Conservation (phyloP, 2,113 vertebrate species). For the Mugil cephalus region DNA sequence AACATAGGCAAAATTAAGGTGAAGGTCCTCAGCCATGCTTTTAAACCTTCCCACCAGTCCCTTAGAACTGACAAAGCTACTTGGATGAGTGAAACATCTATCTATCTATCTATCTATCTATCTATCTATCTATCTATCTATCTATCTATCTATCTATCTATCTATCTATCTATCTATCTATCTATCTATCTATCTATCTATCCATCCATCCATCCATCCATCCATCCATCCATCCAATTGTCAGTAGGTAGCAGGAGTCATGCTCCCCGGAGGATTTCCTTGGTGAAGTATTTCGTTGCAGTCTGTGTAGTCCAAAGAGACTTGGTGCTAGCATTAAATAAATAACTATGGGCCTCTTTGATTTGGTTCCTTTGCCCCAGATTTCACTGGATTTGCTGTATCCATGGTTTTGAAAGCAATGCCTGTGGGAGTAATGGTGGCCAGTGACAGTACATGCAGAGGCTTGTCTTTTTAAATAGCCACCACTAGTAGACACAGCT, state of each 20-base stretch:
- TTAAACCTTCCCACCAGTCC: too few species aligned
- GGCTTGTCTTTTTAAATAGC: slow-evolving; percentile 26
- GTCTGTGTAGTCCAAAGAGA: slow-evolving; percentile 1
- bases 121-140: too few species aligned
- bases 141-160: too few species aligned
- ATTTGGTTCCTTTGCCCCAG: slow-evolving; percentile 12
- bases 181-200: too few species aligned
- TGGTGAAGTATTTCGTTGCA: not conserved
- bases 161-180: too few species aligned
- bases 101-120: too few species aligned
- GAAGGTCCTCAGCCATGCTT: too few species aligned
- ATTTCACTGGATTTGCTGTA: slow-evolving; percentile 31
- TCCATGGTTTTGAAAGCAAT: slow-evolving; percentile 49
- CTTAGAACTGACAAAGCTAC: too few species aligned
- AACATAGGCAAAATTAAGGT: too few species aligned
- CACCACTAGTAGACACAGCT: slow-evolving; percentile 6
- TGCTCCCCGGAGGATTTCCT: not conserved
- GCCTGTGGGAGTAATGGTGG: not conserved
- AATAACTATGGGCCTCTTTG: slow-evolving; percentile 6
- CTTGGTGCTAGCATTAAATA: not conserved
- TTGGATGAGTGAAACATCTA: too few species aligned
- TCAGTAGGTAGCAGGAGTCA: not conserved
- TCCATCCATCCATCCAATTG: not conserved
- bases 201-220: too few species aligned
- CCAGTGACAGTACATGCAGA: too few species aligned